These are phyloP conservation scores for Hydraecia micacea DNA, from an alignment of 2,888 invertebrate species.

Conservation along the genomic window DNA sequence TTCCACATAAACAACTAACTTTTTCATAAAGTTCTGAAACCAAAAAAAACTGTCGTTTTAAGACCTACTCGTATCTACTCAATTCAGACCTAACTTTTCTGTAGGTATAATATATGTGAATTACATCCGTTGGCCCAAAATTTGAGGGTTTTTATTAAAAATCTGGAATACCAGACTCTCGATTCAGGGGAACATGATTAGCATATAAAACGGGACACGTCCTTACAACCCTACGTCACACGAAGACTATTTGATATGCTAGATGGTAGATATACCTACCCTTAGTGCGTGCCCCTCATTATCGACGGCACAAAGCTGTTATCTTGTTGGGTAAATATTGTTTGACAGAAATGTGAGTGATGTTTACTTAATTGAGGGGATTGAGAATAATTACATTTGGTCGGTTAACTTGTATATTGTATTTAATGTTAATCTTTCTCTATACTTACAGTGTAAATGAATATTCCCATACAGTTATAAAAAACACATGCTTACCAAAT, in stretches of 20 bases:
- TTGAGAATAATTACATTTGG: background rate
- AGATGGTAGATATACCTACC: constrained; percentile 3
- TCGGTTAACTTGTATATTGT: background rate
- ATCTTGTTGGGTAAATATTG: background rate
- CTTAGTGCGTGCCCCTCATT: constrained; percentile 8
- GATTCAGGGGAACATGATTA: constrained; percentile 58
- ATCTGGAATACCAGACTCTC: constrained; percentile 56
- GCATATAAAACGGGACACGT: constrained; percentile 67
- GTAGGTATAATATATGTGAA: constrained; percentile 28
- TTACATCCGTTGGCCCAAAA: constrained; percentile 28
- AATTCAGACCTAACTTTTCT: constrained; percentile 32
- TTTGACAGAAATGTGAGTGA: background rate
- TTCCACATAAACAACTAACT: constrained; percentile 14
- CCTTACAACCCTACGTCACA: constrained; percentile 14
- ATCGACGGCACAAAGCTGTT: background rate
- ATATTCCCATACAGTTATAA: background rate
- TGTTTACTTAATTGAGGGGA: background rate
- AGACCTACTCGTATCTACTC: background rate
- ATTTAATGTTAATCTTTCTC: background rate
- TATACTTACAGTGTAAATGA: background rate
- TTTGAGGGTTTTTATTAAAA: constrained; percentile 57
- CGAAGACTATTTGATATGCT: constrained; percentile 34
- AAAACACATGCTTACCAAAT: background rate
- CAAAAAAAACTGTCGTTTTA: constrained; percentile 5
- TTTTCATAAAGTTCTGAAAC: constrained; percentile 20